Conservation (phyloP, 1,140 invertebrate species). For the Apis laboriosa region DNA sequence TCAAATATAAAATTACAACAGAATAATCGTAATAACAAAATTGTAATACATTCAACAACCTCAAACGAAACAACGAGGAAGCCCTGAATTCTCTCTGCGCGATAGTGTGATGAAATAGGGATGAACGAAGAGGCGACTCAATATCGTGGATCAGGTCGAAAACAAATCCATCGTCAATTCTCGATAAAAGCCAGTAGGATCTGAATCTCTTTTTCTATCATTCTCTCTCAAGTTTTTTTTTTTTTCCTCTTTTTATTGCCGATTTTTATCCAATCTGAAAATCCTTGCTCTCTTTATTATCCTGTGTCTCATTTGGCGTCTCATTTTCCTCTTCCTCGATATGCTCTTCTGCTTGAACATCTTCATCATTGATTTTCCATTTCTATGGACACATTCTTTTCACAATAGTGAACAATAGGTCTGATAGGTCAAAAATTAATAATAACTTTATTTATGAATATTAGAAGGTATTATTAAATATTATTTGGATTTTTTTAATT, state of each 20-base stretch:
- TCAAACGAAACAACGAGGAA: not conserved
- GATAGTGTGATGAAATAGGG: not conserved
- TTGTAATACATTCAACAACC: not conserved
- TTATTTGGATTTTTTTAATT: too few species aligned
- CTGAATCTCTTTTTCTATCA: constrained; percentile 8
- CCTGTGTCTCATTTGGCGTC: constrained; percentile 3
- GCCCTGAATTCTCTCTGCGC: not conserved
- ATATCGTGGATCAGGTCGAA: constrained; percentile 10
- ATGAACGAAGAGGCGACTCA: too few species aligned
- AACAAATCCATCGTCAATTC: constrained; percentile 27
- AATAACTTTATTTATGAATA: not conserved
- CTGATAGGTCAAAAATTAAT: not conserved
- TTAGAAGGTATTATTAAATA: too few species aligned
- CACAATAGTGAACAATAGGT: not conserved
- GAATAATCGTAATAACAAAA: not conserved
- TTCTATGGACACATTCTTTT: too few species aligned
- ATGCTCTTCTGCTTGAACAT: not conserved
- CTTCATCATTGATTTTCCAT: not conserved
- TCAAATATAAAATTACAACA: not conserved
- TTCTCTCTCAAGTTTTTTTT: not conserved
- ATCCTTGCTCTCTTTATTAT: constrained; percentile 26
- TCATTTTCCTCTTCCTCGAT: not conserved
- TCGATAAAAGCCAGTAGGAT: constrained; percentile 8
- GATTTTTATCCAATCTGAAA: constrained; percentile 23
- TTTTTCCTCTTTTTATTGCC: not conserved